Evolutionary conservation across 2,888 invertebrate genomes (phyloP).

Genomic region (Theretra japonica): DNA sequence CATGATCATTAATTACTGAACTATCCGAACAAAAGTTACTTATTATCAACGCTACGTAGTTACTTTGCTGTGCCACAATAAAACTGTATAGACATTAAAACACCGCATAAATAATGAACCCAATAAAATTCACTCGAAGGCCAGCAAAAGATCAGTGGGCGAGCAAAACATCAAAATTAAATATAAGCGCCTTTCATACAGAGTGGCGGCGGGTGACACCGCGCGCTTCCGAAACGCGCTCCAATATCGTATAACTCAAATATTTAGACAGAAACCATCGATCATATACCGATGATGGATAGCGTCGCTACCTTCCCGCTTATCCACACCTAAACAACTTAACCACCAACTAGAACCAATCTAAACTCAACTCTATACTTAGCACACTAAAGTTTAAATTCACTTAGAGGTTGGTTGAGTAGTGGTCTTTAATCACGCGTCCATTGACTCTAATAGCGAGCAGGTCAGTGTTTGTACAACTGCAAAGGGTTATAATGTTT

Average conservation of each 20-base stretch:
- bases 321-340: constrained; percentile 39
- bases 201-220: constrained; percentile 55
- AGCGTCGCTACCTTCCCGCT: constrained; percentile 55
- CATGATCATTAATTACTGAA: too few relatives aligned
- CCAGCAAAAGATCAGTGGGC: not conserved
- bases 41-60: not conserved
- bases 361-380: constrained; percentile 31
- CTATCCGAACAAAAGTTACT: not conserved
- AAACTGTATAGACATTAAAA: not conserved
- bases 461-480: constrained; percentile 74
- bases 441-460: constrained; percentile 55
- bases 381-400: constrained; percentile 34
- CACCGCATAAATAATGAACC: not conserved
- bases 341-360: constrained; percentile 33
- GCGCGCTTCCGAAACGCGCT: constrained; percentile 41
- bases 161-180: constrained; percentile 19
- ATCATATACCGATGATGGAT: constrained; percentile 82
- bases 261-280: constrained; percentile 80
- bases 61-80: not conserved
- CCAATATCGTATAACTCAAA: constrained; percentile 79
- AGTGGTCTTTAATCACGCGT: not conserved
- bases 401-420: not conserved
- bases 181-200: constrained; percentile 37
- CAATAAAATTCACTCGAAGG: not conserved
- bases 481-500: constrained; percentile 70